Percentiles rank a stretch among this genome's conserved stretches.
Evolutionary conservation across 2,888 invertebrate species (phyloP).

Genomic region (Molorchus minor): DNA sequence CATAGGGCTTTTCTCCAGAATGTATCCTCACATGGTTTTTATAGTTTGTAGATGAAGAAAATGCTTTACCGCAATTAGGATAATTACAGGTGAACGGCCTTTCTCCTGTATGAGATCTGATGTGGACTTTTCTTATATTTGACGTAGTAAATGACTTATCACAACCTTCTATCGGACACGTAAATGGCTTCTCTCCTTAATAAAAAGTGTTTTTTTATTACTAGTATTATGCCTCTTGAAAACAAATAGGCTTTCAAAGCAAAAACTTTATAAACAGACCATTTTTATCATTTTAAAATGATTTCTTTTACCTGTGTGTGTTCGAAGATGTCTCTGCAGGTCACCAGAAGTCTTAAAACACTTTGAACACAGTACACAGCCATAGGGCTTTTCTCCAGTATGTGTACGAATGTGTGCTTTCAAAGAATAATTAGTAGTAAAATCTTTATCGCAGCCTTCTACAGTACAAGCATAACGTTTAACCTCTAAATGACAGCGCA

Average conservation of each 20-base stretch:
- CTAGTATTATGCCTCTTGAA: neutral
- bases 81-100: conserved; percentile 71
- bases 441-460: conserved; percentile 64
- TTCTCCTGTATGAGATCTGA: conserved; percentile 75
- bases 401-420: conserved; percentile 66
- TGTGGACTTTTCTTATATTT: conserved; percentile 74
- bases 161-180: conserved; percentile 68
- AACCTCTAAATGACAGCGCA: conserved; percentile 65
- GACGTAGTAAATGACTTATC: conserved; percentile 74
- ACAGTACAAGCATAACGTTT: conserved; percentile 64
- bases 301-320: conserved; percentile 57
- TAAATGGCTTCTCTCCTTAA: conserved; percentile 65
- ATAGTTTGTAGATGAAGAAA: conserved; percentile 74
- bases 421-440: conserved; percentile 65
- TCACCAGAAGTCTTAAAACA: conserved; percentile 60
- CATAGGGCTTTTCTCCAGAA: conserved; percentile 74
- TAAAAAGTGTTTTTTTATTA: conserved; percentile 12
- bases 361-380: conserved; percentile 55
- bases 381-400: conserved; percentile 63
- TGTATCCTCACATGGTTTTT: conserved; percentile 76
- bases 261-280: no score
- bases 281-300: neutral
- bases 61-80: conserved; percentile 69
- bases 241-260: no score
- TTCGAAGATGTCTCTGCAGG: conserved; percentile 59